Evolutionary conservation across 2,797 vertebrate genomes (phyloP).

Genomic region (Valencia hispanica): DNA sequence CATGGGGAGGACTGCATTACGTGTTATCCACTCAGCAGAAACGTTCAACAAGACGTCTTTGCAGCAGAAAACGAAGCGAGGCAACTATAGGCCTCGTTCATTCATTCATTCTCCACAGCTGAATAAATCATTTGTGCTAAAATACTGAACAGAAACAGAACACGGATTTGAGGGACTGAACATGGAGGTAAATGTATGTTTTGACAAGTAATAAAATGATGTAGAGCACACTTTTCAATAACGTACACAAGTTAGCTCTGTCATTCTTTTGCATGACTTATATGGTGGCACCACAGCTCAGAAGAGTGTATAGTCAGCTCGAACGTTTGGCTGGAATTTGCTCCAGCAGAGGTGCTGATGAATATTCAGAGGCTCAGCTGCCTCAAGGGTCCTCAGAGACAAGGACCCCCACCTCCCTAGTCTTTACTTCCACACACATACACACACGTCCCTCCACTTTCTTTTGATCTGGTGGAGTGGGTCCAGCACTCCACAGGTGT

Average conservation of each 20-base stretch:
- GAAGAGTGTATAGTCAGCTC: slow-evolving; percentile 47
- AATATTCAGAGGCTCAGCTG: slow-evolving; percentile 75
- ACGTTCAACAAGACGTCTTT: slow-evolving; percentile 38
- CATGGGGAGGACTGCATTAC: slow-evolving; percentile 43
- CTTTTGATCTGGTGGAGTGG: slow-evolving; percentile 59
- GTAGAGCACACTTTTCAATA: slow-evolving; percentile 53
- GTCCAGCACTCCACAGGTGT: slow-evolving; percentile 74
- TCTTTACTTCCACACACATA: slow-evolving; percentile 18
- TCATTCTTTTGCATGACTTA: slow-evolving; percentile 35
- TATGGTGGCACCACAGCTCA: slow-evolving; percentile 26
- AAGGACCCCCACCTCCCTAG: slow-evolving; percentile 18
- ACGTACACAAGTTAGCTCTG: slow-evolving; percentile 44
- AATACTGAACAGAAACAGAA: slow-evolving; percentile 52
- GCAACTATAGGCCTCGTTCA: slow-evolving; percentile 43
- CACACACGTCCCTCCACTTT: slow-evolving; percentile 22
- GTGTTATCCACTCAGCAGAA: slow-evolving; percentile 63
- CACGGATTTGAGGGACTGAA: slow-evolving; percentile 49
- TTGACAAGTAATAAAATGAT: slow-evolving; percentile 49
- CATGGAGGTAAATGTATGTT: slow-evolving; percentile 36
- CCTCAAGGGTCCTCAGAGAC: slow-evolving; percentile 58
- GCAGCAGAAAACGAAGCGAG: slow-evolving; percentile 24
- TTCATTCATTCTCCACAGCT: slow-evolving; percentile 51
- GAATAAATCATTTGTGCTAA: slow-evolving; percentile 61
- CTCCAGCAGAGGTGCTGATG: slow-evolving; percentile 59
- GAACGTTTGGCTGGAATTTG: slow-evolving; percentile 58